Conservation (phyloP, 2,113 vertebrate genomes). For the Bufo bufo region DNA sequence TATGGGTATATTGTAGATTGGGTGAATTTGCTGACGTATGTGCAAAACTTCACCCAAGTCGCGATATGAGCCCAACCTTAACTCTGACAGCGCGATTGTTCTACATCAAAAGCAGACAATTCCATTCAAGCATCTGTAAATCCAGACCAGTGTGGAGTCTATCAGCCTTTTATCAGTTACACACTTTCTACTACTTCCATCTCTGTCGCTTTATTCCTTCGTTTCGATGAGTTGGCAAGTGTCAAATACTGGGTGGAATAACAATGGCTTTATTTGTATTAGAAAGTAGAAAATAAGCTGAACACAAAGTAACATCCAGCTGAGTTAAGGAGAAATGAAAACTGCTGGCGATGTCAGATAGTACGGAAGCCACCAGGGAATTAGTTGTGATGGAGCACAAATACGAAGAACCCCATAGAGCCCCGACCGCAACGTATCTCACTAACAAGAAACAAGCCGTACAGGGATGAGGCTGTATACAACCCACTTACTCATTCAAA, state of each 20-base stretch:
- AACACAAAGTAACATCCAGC: conserved; percentile 39
- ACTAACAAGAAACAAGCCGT: conserved; percentile 29
- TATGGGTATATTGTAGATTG: background rate
- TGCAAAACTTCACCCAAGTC: background rate
- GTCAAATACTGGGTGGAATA: conserved; percentile 23
- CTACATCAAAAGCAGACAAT: background rate
- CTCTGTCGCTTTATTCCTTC: background rate
- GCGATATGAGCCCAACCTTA: background rate
- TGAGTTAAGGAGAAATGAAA: conserved; percentile 37
- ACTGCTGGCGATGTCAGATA: conserved; percentile 45
- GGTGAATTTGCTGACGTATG: background rate
- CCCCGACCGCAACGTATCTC: background rate
- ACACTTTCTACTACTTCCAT: background rate
- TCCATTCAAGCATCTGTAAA: background rate
- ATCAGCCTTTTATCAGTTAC: background rate
- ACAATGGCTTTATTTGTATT: conserved; percentile 29
- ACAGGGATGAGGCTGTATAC: background rate
- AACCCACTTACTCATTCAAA: background rate
- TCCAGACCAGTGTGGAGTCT: background rate
- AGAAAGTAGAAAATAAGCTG: conserved; percentile 34
- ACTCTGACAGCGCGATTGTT: background rate
- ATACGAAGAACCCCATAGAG: conserved; percentile 8
- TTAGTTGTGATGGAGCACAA: conserved; percentile 28
- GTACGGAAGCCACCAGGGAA: conserved; percentile 13
- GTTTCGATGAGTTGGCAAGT: conserved; percentile 22